Conservation (phyloP, 2,888 invertebrate species). For the Lasioglossum oenotherae region DNA sequence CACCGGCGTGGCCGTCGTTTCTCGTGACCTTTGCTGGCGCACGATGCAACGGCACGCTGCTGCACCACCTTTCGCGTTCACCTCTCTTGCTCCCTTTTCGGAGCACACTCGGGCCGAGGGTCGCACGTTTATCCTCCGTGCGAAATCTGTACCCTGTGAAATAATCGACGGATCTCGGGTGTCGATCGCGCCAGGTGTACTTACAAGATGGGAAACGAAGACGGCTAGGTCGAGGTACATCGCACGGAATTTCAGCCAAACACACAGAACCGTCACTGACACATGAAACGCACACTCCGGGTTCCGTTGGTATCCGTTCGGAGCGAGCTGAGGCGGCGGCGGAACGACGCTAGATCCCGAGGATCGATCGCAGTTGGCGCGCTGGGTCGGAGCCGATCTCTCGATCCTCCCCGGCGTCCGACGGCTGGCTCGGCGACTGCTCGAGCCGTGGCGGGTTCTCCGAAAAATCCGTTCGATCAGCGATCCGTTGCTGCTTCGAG, state of each 20-base stretch:
- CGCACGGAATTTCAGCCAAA: constrained; percentile 61
- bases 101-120: background rate
- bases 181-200: constrained; percentile 32
- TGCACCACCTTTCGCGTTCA: constrained; percentile 5
- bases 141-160: constrained; percentile 22
- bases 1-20: constrained; percentile 58
- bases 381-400: constrained; percentile 41
- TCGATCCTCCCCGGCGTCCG: constrained; percentile 39
- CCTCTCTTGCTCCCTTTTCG: constrained; percentile 12
- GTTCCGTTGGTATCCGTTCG: constrained; percentile 53
- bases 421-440: constrained; percentile 30
- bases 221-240: constrained; percentile 63
- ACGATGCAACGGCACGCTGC: constrained; percentile 36
- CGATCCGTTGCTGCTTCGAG: background rate
- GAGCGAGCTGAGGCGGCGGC: background rate
- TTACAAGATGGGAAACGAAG: constrained; percentile 70
- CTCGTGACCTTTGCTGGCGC: constrained; percentile 63
- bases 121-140: background rate
- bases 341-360: constrained; percentile 4
- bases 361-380: constrained; percentile 20
- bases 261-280: constrained; percentile 70
- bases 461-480: background rate
- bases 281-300: constrained; percentile 63
- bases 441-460: background rate
- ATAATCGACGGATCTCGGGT: constrained; percentile 2